Evolutionary conservation across 2,113 vertebrate genomes (phyloP).

Genomic region (Anas platyrhynchos): DNA sequence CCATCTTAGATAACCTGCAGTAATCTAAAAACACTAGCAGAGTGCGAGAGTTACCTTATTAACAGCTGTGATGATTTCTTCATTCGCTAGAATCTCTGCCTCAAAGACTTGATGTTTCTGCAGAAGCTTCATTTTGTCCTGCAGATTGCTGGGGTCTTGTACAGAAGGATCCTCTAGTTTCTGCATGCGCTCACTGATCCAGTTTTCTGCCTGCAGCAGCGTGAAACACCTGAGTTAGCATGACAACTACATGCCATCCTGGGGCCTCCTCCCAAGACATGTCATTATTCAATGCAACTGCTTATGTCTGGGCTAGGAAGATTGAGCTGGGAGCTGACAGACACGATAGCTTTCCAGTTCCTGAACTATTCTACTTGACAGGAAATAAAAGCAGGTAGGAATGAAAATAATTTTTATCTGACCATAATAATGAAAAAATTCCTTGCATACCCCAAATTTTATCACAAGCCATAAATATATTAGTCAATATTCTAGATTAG

Average conservation of each 20-base stretch:
- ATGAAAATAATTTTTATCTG: not conserved
- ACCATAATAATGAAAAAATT: not conserved
- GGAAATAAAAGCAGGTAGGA: not conserved
- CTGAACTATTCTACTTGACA: not conserved
- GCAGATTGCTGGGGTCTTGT: slow-evolving; percentile 78
- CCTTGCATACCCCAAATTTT: not conserved
- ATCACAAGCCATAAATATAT: not conserved
- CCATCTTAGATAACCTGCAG: not conserved
- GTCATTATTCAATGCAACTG: fast-evolving
- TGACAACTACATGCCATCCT: not conserved
- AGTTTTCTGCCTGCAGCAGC: slow-evolving; percentile 80
- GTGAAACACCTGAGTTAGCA: not conserved
- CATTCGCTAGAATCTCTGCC: slow-evolving; percentile 87
- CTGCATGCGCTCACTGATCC: slow-evolving; percentile 86
- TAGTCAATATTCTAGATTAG: not conserved
- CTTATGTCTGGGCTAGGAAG: not conserved
- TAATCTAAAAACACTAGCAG: not conserved
- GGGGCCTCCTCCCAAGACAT: not conserved
- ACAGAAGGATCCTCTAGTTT: slow-evolving; percentile 81
- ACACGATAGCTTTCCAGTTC: not conserved
- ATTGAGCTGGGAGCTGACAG: not conserved
- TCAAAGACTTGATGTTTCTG: slow-evolving; percentile 89
- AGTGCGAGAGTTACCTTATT: slow-evolving; percentile 72
- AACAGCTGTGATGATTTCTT: slow-evolving; percentile 79
- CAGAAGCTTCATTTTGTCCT: slow-evolving; percentile 83